These are phyloP conservation scores for Rhyacichthys aspro DNA, from an alignment of 2,797 vertebrate genomes.

Conservation along the genomic window DNA sequence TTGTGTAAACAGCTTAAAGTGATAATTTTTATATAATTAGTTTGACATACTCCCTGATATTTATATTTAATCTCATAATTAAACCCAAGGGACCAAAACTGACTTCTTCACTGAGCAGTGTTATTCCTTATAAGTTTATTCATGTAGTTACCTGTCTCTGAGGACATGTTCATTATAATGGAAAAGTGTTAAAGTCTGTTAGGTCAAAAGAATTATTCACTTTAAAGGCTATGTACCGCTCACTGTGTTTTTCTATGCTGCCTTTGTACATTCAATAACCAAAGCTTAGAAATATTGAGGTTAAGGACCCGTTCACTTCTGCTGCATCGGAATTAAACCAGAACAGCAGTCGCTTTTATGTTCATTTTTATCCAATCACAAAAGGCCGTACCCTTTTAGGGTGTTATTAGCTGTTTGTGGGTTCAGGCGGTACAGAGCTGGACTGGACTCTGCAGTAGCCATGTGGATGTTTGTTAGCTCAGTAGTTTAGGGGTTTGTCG, in stretches of 20 bases:
- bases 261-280: conserved; percentile 5
- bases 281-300: neutral
- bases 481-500: too few species aligned
- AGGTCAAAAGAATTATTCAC: conserved; percentile 1
- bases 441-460: too few species aligned
- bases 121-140: too few species aligned
- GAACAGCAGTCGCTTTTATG: conserved; percentile 1
- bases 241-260: neutral
- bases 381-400: too few species aligned
- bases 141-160: too few species aligned
- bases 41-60: too few species aligned
- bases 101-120: too few species aligned
- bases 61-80: conserved; percentile 1
- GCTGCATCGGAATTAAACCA: neutral
- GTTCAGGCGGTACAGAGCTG: too few species aligned
- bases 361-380: neutral
- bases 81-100: neutral
- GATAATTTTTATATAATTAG: too few species aligned
- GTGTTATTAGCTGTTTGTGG: too few species aligned
- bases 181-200: neutral
- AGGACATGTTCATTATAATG: conserved; percentile 7
- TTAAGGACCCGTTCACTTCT: conserved; percentile 6
- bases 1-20: too few species aligned
- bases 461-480: too few species aligned
- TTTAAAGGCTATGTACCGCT: neutral